phyloP scores from a whole-genome alignment of 2,113 vertebrate genomes.

The Bubalus kerabau region DNA sequence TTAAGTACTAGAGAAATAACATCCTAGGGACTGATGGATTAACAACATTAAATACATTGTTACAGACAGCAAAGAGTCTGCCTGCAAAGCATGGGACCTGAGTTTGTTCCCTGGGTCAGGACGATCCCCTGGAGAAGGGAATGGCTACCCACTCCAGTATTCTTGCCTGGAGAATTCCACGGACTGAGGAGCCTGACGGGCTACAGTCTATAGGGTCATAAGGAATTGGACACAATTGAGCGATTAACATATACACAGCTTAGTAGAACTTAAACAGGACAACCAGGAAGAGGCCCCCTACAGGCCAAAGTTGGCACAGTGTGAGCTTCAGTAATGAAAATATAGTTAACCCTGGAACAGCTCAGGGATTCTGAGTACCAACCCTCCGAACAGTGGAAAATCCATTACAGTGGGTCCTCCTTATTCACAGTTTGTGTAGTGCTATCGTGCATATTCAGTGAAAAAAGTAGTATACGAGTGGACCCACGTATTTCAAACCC shows the following conservation, averaged over 20 bases:
- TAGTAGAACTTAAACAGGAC: neutral
- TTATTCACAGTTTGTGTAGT: neutral
- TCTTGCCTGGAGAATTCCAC: neutral
- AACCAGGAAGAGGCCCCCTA: neutral
- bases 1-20: neutral
- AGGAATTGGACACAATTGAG: neutral
- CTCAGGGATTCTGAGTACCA: neutral
- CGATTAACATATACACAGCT: neutral
- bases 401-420: neutral
- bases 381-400: neutral
- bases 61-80: neutral
- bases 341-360: neutral
- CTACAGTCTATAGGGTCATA: neutral
- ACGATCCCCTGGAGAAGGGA: neutral
- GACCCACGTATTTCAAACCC: neutral
- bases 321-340: neutral
- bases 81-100: neutral
- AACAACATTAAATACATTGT: neutral
- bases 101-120: neutral
- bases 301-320: neutral
- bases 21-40: neutral
- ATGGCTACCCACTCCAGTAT: neutral
- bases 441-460: neutral
- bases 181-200: neutral
- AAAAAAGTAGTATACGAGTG: neutral